Percentiles rank a stretch among this genome's conserved stretches.
These are phyloP conservation scores for Parnassius apollo DNA, from an alignment of 2,888 invertebrate genomes.

Conservation along the genomic window DNA sequence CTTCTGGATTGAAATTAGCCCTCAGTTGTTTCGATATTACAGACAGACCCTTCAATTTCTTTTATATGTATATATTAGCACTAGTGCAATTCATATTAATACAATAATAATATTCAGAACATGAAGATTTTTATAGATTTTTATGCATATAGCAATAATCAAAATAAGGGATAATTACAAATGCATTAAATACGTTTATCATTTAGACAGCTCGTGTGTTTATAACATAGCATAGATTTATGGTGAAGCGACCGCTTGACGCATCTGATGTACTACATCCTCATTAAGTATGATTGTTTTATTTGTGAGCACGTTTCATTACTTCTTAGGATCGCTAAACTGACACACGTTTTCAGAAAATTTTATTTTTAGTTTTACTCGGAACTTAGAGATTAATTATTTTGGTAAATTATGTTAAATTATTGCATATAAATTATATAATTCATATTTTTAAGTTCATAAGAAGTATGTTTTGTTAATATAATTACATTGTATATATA, in stretches of 20 bases:
- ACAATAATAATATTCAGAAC: no score
- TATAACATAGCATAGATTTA: slow-evolving; percentile 75
- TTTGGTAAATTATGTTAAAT: no score
- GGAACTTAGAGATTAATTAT: not conserved
- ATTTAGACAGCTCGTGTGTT: slow-evolving; percentile 68
- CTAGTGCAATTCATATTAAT: no score
- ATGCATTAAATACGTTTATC: slow-evolving; percentile 67
- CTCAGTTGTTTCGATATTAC: no score
- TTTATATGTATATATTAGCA: no score
- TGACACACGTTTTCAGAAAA: slow-evolving; percentile 45
- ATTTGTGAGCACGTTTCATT: slow-evolving; percentile 45
- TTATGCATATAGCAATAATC: slow-evolving; percentile 35
- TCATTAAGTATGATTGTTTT: slow-evolving; percentile 64
- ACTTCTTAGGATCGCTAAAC: slow-evolving; percentile 12
- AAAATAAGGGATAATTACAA: slow-evolving; percentile 46
- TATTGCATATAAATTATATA: no score
- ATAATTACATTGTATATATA: no score
- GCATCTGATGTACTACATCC: slow-evolving; percentile 55
- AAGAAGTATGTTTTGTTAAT: no score
- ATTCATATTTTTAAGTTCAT: no score
- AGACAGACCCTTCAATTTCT: no score
- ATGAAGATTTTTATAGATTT: no score
- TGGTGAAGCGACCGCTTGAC: slow-evolving; percentile 52
- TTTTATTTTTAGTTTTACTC: not conserved
- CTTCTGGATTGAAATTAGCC: no score